Evolutionary conservation across 2,113 vertebrate genomes (phyloP).

Genomic region (Cyanoramphus novaezelandiae): DNA sequence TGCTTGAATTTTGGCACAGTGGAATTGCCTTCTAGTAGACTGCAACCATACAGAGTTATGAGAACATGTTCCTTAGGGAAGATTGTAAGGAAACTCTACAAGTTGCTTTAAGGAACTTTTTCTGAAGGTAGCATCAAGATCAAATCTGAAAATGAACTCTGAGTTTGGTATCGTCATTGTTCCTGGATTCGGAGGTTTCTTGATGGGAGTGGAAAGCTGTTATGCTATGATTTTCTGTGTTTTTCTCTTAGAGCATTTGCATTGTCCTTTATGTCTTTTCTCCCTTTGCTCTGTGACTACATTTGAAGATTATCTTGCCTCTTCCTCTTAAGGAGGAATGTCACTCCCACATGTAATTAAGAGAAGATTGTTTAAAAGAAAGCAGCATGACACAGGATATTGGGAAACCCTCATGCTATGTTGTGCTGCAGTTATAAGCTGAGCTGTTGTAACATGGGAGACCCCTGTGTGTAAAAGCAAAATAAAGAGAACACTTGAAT

Average conservation of each 20-base stretch:
- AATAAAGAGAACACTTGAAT: background rate
- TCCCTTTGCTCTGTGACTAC: background rate
- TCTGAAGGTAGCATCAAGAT: background rate
- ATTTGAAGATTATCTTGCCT: background rate
- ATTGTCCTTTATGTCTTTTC: background rate
- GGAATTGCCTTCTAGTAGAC: background rate
- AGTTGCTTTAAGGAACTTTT: background rate
- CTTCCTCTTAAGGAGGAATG: background rate
- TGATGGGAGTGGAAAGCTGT: background rate
- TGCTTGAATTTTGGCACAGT: accelerated
- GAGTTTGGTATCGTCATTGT: background rate
- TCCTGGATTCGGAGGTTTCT: background rate
- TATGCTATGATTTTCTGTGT: background rate
- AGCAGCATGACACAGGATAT: background rate
- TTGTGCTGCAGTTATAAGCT: background rate
- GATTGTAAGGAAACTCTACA: background rate
- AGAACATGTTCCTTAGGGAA: background rate
- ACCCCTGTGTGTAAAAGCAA: background rate
- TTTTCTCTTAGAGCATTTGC: background rate
- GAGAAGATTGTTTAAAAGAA: background rate
- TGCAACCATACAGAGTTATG: background rate
- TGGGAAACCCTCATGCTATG: background rate
- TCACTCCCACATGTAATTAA: background rate
- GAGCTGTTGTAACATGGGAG: background rate
- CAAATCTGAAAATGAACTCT: background rate